Conservation (phyloP, 2,797 vertebrate genomes). For the Carduelis carduelis region DNA sequence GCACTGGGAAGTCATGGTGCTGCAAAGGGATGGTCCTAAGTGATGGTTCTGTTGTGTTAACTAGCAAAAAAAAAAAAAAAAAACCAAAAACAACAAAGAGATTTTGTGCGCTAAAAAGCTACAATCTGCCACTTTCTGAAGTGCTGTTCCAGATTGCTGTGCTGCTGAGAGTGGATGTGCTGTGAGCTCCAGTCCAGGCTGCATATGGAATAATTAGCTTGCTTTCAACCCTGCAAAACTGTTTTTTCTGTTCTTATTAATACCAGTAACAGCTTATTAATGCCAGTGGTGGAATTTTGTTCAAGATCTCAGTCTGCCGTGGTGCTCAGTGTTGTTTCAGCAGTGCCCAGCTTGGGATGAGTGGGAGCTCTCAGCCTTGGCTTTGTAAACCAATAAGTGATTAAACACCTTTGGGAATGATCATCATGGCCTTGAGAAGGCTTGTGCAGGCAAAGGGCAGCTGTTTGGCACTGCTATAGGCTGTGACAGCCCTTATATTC, state of each 20-base stretch:
- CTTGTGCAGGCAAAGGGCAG: not conserved
- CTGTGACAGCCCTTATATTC: not conserved
- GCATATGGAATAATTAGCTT: not conserved
- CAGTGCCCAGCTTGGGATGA: not conserved
- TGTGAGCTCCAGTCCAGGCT: not conserved
- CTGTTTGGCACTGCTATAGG: not conserved
- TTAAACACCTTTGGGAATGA: not conserved
- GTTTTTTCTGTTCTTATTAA: not conserved
- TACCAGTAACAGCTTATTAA: not conserved
- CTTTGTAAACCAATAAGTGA: not conserved
- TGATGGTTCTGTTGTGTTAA: not conserved
- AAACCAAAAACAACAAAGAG: not conserved
- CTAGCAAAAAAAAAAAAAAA: not conserved
- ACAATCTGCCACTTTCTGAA: not conserved
- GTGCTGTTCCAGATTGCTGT: not conserved
- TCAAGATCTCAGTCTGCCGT: accelerated
- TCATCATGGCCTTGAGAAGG: accelerated
- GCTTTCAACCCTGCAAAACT: not conserved
- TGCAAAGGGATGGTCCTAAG: not conserved
- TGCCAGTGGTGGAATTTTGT: not conserved
- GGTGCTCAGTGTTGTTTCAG: not conserved
- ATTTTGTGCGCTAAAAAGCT: not conserved
- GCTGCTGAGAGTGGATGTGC: not conserved
- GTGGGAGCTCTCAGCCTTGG: not conserved
- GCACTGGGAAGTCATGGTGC: not conserved